Evolutionary conservation across 2,797 vertebrate genomes (phyloP).

Genomic region (Gastrophryne carolinensis): DNA sequence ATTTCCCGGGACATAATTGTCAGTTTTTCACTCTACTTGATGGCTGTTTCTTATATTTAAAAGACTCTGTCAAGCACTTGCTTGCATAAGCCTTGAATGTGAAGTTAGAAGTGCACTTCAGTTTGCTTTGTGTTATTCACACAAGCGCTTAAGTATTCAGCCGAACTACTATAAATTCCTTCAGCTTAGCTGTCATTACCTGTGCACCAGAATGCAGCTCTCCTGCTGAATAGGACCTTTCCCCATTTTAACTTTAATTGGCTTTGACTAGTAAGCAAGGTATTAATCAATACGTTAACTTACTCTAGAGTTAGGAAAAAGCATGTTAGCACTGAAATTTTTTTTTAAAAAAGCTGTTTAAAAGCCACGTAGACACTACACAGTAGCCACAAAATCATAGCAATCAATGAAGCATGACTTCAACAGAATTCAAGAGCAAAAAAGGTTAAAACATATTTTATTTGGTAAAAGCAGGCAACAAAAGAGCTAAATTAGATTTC

Average conservation of each 20-base stretch:
- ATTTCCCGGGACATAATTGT: constrained; percentile 5
- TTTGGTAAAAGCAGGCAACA: not conserved
- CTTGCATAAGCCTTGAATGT: not conserved
- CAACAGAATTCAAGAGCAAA: not conserved
- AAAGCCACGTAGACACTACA: not conserved
- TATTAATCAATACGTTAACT: not conserved
- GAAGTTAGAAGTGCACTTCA: not conserved
- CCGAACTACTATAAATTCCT: not conserved
- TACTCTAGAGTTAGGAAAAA: not conserved
- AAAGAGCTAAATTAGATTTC: constrained; percentile 2
- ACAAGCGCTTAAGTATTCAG: not conserved
- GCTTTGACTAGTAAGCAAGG: not conserved
- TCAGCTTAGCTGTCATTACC: not conserved
- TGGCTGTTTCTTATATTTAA: not conserved
- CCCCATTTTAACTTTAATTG: not conserved
- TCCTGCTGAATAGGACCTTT: not conserved
- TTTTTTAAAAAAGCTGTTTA: not conserved
- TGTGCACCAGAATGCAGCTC: not conserved
- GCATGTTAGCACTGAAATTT: not conserved
- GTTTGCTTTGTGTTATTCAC: not conserved
- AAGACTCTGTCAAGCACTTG: constrained; percentile 8
- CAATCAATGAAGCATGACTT: constrained; percentile 2
- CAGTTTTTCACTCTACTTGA: not conserved
- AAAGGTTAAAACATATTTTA: constrained; percentile 3
- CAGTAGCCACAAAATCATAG: not conserved